These are phyloP conservation scores for Hippopotamyrus pictus DNA, from an alignment of 2,797 vertebrate species.

Conservation along the genomic window DNA sequence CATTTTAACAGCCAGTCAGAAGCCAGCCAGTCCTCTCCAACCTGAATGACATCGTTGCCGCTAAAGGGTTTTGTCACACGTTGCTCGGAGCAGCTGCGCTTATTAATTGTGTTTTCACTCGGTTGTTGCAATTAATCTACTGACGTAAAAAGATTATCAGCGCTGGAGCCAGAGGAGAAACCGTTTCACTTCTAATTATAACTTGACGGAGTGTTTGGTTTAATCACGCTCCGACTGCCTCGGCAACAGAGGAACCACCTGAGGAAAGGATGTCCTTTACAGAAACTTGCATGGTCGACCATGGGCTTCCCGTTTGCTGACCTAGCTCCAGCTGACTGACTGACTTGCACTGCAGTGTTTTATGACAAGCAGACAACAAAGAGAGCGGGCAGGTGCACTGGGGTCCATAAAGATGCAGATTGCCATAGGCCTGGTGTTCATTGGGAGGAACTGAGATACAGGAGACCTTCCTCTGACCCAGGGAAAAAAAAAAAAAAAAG, in stretches of 20 bases:
- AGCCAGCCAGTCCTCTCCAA: background rate
- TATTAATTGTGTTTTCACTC: constrained; percentile 6
- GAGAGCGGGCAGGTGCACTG: background rate
- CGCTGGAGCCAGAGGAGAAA: background rate
- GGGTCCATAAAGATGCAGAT: background rate
- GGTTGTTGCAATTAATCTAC: background rate
- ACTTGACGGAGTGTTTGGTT: background rate
- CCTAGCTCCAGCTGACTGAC: background rate
- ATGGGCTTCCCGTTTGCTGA: background rate
- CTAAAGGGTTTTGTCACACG: background rate
- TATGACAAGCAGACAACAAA: background rate
- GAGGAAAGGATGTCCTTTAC: background rate
- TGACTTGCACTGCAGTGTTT: background rate
- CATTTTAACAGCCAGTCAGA: background rate
- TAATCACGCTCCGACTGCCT: background rate
- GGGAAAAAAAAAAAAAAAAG: background rate
- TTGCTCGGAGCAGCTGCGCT: background rate
- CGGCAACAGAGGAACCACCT: background rate
- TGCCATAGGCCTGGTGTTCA: background rate
- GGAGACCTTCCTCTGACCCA: background rate
- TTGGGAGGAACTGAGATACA: background rate
- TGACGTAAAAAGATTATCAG: constrained; percentile 1
- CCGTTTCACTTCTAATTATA: background rate
- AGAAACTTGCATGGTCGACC: background rate
- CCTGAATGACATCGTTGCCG: background rate